These are phyloP conservation scores for Aurelia aurita complex sp. Pacific DNA, from an alignment of 30 jellyfish, hydroid and myxozoan species.

Conservation along the genomic window DNA sequence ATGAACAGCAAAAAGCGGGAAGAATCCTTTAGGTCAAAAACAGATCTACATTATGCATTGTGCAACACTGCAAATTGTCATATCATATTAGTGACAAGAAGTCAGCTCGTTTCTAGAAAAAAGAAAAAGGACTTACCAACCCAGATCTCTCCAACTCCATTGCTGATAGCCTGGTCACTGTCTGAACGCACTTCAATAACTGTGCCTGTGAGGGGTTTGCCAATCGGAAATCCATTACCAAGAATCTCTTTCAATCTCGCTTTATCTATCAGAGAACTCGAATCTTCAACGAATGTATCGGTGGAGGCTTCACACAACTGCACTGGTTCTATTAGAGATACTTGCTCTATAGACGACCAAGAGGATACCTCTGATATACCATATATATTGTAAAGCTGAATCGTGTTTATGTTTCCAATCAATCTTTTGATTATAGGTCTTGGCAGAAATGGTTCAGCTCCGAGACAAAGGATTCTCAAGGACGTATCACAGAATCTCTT, in stretches of 20 bases:
- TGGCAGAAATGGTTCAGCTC: conserved; percentile 88
- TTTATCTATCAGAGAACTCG: background rate
- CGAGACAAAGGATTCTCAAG: conserved; percentile 76
- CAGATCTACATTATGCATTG: too few species aligned
- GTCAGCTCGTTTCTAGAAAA: background rate
- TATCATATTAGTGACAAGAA: too few species aligned
- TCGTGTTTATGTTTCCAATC: background rate
- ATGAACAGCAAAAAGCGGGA: too few species aligned
- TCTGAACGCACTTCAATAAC: conserved; percentile 30
- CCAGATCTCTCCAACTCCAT: conserved; percentile 76
- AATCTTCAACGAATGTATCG: background rate
- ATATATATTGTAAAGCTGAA: conserved; percentile 57
- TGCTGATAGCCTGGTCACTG: conserved; percentile 14
- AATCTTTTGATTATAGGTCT: conserved; percentile 15
- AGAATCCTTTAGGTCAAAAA: too few species aligned
- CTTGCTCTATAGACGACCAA: conserved; percentile 71
- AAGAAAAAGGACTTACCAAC: conserved; percentile 31
- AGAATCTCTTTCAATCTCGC: background rate
- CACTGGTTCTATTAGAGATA: background rate
- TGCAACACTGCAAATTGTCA: too few species aligned
- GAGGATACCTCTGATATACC: conserved; percentile 85
- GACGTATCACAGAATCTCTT: conserved; percentile 34
- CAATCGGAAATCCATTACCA: conserved; percentile 39
- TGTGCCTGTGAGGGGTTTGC: conserved; percentile 61
- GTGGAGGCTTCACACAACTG: background rate